Evolutionary conservation across 2,888 invertebrate species (phyloP), one percentile per base, ranked within the genome.

Genomic region (Oxytorus armatus): DNA sequence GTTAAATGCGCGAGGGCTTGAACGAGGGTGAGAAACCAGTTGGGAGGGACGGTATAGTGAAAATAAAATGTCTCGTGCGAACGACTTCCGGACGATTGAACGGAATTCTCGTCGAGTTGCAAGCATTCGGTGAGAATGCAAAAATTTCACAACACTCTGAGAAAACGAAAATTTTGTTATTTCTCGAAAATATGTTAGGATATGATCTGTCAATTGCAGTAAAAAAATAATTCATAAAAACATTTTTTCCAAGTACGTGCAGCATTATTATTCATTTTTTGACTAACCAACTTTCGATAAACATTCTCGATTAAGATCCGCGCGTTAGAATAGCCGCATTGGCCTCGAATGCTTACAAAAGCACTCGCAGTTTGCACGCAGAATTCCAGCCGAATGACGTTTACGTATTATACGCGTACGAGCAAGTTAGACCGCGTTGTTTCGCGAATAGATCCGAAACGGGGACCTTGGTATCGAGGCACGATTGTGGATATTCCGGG

Each of bases 61-160:
- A 14, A 51, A 72, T n/a, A 72, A 61, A 47, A 29, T 29, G 42
- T 39, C 33, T 44, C 25, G n/a, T n/a, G 23, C 16, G 61, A 77
- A 69, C 16, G 61, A 69, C 63, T 77, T 77, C 63, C 63, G 69
- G 55, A 73, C 53, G 73, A 73, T 73, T 65, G 73, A 53, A 55
- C 63, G 5, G 10, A n/a, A 23, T 63, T 73, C 73, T 47, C 53
- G 25, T 25, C 10, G 3, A 25, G 2, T 49, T 25, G 53, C 23
- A 11, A 25, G 25, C 53, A n/a, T n/a, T 11, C 3, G 4, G 25
- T 11, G 53, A 53, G 25, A 25, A 14, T 53, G n/a, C 11, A 5
- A 11, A n/a, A n/a, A n/a, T n/a, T n/a, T n/a, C n/a, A n/a, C n/a
- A n/a, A n/a, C n/a, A n/a, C n/a, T n/a, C n/a, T n/a, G 3, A 10